Percentiles rank a stretch among this genome's conserved stretches.
Conservation (phyloP, 1,140 invertebrate genomes). For the Leptopilina boulardi region DNA sequence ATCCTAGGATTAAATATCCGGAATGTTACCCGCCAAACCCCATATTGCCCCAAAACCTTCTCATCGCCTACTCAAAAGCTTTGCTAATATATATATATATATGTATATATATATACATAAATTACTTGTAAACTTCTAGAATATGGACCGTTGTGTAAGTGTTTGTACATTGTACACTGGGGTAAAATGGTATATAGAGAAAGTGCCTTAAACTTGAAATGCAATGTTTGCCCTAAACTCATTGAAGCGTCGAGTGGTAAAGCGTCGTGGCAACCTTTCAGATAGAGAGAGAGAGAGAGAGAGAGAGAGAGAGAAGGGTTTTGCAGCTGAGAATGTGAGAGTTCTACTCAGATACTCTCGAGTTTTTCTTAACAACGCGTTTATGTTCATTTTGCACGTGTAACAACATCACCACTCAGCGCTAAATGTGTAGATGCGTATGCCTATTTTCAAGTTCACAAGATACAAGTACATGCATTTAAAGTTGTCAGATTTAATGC, state of each 20-base stretch:
- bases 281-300: no score
- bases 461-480: background rate
- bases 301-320: no score
- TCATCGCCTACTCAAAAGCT: background rate
- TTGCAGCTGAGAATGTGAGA: background rate
- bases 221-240: constrained; percentile 13
- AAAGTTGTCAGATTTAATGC: no score
- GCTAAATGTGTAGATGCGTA: background rate
- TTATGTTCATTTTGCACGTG: constrained; percentile 9
- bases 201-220: constrained; percentile 10
- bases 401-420: background rate
- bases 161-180: background rate
- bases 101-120: no score
- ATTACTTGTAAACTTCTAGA: background rate
- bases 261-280: constrained; percentile 14
- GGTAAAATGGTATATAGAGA: background rate
- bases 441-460: background rate
- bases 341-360: constrained; percentile 2
- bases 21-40: no score
- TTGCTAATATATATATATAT: no score
- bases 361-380: constrained; percentile 4
- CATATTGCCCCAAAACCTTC: background rate
- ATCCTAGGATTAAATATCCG: constrained; percentile 16
- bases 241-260: constrained; percentile 22
- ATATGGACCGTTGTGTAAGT: background rate